A percentile compares a stretch with the other conserved stretches of the same genome.
phyloP scores from a whole-genome alignment of 2,888 invertebrate species.

The Drosophila rellima region DNA sequence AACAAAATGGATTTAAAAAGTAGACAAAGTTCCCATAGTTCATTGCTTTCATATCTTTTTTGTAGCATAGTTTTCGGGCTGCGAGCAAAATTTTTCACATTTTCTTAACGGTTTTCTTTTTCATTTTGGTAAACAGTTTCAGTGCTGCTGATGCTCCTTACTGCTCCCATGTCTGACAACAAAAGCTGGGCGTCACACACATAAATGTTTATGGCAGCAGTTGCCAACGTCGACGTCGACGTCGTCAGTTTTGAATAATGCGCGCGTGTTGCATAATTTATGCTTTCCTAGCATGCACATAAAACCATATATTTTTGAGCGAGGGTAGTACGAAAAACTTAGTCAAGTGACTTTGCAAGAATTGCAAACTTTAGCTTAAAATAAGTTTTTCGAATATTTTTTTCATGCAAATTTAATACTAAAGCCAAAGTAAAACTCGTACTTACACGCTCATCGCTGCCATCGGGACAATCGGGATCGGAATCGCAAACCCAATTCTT shows the following conservation, averaged over 20 bases:
- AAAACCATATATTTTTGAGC: slow-evolving; percentile 43
- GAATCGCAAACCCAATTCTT: slow-evolving; percentile 95
- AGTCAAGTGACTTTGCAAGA: background rate
- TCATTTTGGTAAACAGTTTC: slow-evolving; percentile 48
- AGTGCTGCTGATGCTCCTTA: slow-evolving; percentile 11
- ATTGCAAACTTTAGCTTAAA: slow-evolving; percentile 7
- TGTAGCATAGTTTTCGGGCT: slow-evolving; percentile 48
- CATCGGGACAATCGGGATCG: slow-evolving; percentile 93
- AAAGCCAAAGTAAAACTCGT: background rate
- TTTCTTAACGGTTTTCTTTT: slow-evolving; percentile 19
- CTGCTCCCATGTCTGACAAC: slow-evolving; percentile 50
- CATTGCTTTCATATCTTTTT: slow-evolving; percentile 38
- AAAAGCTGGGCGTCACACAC: slow-evolving; percentile 61
- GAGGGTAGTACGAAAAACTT: slow-evolving; percentile 34
- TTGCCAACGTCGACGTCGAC: slow-evolving; percentile 42
- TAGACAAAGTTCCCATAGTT: background rate
- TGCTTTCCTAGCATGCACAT: slow-evolving; percentile 50
- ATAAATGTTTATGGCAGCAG: slow-evolving; percentile 70
- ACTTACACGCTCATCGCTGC: slow-evolving; percentile 92
- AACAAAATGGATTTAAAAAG: background rate
- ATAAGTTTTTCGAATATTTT: slow-evolving; percentile 3
- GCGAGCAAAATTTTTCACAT: slow-evolving; percentile 34
- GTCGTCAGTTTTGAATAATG: slow-evolving; percentile 70
- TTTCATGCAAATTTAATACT: background rate
- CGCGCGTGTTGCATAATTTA: slow-evolving; percentile 73